These are phyloP conservation scores for Nycteola revayana DNA, from an alignment of 2,888 invertebrate genomes.

Conservation along the genomic window DNA sequence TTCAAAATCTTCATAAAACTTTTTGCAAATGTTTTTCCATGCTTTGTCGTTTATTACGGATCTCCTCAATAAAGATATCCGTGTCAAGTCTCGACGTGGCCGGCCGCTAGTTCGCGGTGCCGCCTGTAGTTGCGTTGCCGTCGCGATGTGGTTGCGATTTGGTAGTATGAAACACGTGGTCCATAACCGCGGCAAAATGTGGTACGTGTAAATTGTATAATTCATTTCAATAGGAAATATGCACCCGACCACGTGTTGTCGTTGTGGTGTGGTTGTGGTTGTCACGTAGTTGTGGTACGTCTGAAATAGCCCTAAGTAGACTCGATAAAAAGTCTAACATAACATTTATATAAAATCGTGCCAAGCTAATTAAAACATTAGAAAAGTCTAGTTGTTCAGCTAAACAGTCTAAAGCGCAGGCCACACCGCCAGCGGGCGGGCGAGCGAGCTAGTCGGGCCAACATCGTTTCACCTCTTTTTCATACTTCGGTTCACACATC, in stretches of 20 bases:
- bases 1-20: constrained; percentile 14
- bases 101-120: no score
- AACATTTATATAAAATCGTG: no score
- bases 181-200: constrained; percentile 12
- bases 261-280: background rate
- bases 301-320: no score
- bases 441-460: no score
- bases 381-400: no score
- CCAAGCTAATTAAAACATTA: no score
- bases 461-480: no score
- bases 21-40: constrained; percentile 17
- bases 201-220: constrained; percentile 11
- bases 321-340: no score
- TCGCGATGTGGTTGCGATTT: constrained; percentile 12
- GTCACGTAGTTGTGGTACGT: no score
- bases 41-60: constrained; percentile 18
- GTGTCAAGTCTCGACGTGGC: constrained; percentile 21
- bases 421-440: no score
- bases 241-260: background rate
- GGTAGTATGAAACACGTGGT: constrained; percentile 2
- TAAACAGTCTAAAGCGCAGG: no score
- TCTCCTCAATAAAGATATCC: constrained; percentile 17
- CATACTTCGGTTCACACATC: no score
- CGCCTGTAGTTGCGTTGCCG: constrained; percentile 18
- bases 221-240: constrained; percentile 5